Percentiles rank a stretch among this genome's conserved stretches.
These are phyloP conservation scores for Arothron firmamentum DNA, from an alignment of 2,113 vertebrate species.

Conservation along the genomic window DNA sequence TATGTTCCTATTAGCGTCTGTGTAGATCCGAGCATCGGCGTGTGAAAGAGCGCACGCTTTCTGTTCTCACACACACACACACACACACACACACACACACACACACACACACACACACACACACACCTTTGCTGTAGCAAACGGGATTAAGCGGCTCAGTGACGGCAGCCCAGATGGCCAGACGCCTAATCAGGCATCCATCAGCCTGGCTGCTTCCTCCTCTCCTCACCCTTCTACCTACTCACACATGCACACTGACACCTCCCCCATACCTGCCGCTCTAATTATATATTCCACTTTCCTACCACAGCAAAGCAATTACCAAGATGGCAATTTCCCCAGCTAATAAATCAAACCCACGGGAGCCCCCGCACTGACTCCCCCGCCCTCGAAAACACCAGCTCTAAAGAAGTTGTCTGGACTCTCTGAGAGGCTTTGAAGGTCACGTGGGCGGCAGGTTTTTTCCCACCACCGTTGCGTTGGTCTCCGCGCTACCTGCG, in stretches of 20 bases:
- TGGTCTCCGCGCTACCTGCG: slow-evolving; percentile 49
- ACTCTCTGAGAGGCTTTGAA: slow-evolving; percentile 32
- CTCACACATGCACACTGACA: slow-evolving; percentile 47
- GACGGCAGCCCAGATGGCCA: slow-evolving; percentile 74
- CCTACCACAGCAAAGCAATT: slow-evolving; percentile 37
- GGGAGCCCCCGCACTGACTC: slow-evolving; percentile 18
- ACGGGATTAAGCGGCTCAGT: slow-evolving; percentile 64
- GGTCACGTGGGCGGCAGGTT: slow-evolving; percentile 43
- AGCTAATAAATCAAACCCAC: slow-evolving; percentile 47
- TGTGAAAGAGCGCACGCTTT: slow-evolving; percentile 19
- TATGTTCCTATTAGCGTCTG: slow-evolving; percentile 34
- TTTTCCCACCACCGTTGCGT: slow-evolving; percentile 25
- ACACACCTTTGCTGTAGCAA: slow-evolving; percentile 44
- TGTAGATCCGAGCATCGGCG: slow-evolving; percentile 22
- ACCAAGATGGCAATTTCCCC: slow-evolving; percentile 36
- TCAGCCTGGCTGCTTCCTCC: slow-evolving; percentile 60
- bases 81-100: slow-evolving; percentile 9
- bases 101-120: slow-evolving; percentile 3
- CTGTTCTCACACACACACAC: slow-evolving; percentile 6
- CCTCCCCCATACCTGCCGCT: slow-evolving; percentile 56
- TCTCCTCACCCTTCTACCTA: slow-evolving; percentile 53
- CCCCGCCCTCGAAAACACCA: too few species aligned
- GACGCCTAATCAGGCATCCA: slow-evolving; percentile 66
- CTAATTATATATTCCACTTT: slow-evolving; percentile 55
- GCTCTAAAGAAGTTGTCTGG: slow-evolving; percentile 4